phyloP scores from a whole-genome alignment of 2,113 vertebrate species.

The Forbesichthys agassizii region DNA sequence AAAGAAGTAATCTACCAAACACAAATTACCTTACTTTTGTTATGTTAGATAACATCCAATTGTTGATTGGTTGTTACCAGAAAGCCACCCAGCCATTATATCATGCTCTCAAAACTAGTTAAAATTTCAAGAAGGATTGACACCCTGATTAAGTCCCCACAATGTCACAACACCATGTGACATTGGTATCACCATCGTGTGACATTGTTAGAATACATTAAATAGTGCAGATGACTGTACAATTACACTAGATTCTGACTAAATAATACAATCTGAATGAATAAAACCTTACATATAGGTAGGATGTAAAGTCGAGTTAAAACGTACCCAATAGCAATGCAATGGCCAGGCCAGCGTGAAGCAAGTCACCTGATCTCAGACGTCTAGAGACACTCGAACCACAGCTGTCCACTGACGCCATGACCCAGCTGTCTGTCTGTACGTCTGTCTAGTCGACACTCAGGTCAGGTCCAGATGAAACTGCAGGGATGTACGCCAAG shows the following conservation, averaged over 20 bases:
- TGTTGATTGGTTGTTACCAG: background rate
- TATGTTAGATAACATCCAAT: background rate
- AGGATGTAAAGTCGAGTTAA: slow-evolving; percentile 2
- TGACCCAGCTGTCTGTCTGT: slow-evolving; percentile 47
- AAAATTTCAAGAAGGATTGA: slow-evolving; percentile 19
- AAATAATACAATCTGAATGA: background rate
- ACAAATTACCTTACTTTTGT: too few relatives aligned
- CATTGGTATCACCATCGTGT: background rate
- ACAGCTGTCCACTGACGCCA: slow-evolving; percentile 63
- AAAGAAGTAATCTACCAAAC: too few relatives aligned
- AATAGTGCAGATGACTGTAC: background rate
- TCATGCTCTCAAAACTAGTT: background rate
- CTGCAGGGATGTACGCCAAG: background rate
- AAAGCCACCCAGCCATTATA: background rate
- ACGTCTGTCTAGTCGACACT: slow-evolving; percentile 31
- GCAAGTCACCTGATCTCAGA: slow-evolving; percentile 59
- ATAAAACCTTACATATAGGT: slow-evolving; percentile 7
- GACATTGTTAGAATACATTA: background rate
- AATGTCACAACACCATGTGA: slow-evolving; percentile 26
- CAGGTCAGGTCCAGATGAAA: slow-evolving; percentile 20
- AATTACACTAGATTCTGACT: background rate
- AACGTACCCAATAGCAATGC: slow-evolving; percentile 69
- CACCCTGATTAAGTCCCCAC: slow-evolving; percentile 28
- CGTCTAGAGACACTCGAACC: slow-evolving; percentile 56
- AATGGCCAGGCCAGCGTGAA: slow-evolving; percentile 60